Evolutionary conservation across 2,113 vertebrate genomes (phyloP), one percentile per base, ranked within the genome.

Genomic region (Myiozetetes cayanensis): DNA sequence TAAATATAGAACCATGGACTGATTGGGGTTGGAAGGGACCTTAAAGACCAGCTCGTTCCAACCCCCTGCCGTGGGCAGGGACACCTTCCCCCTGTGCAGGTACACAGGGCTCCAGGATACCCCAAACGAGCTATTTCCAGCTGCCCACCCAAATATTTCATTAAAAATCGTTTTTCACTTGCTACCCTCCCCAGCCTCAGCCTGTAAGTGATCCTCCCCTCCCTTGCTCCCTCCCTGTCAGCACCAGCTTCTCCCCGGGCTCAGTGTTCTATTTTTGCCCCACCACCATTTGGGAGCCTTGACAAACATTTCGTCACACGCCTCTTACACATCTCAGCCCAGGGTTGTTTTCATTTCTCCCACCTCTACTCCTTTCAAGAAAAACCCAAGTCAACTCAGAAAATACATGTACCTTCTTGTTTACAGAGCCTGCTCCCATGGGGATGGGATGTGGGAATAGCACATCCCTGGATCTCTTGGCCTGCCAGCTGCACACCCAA

Each of bases 191-290:
- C 17, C 74, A 9, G 67, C 23, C 35, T 59, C 70, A 95, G 46
- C 74, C 85, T 6, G 24, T 72, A 41, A 89, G 43, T 17, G 56
- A 84, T 84, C 79, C 55, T 62, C 55, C 55, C 68, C 37, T 66
- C 8, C 68, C 86, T 81, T 22, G 55, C 49, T 67, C 58, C 50
- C n/a, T 63, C 49, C 56, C 22, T 52, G 8, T 43, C 82, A 84
- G 35, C 4, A 1, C 30, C 4, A 1, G 53, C 88, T 67, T 67
- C 83, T 86, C 76, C 2, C 89, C 17, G 76, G 16, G 12, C 58
- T 67, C 10, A 28, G 68, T 20, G 90, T 83, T 55, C 92, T 93
- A 80, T 94, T 96, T 95, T 83, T 93, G 92, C 59, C 14, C 3
- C 0, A 0, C 35, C 44, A 56, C 76, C 63, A 2, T 43, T 65